A percentile compares a stretch with the other conserved stretches of the same genome.
phyloP scores from a whole-genome alignment of 2,797 vertebrate species.

The Epinephelus malabaricus region DNA sequence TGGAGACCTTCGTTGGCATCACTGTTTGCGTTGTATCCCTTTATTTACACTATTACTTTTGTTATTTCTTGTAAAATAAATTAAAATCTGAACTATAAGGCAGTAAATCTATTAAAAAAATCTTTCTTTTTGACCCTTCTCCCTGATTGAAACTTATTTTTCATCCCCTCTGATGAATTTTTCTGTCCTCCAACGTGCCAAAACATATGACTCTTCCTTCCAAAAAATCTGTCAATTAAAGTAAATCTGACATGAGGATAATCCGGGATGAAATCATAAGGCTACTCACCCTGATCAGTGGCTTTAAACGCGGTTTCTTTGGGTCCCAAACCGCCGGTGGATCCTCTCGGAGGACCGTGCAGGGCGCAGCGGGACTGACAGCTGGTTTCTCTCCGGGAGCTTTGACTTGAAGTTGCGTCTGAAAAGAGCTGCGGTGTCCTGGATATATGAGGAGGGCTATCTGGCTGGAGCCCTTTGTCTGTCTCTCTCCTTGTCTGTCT shows the following conservation, averaged over 20 bases:
- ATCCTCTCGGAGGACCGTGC: constrained; percentile 21
- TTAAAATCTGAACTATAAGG: neutral
- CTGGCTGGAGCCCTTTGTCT: constrained; percentile 14
- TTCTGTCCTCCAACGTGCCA: accelerated
- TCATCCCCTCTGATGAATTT: neutral
- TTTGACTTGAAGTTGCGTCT: constrained; percentile 36
- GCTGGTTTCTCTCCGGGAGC: constrained; percentile 38
- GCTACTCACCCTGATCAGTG: constrained; percentile 56
- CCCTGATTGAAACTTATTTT: neutral
- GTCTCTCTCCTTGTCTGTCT: constrained; percentile 11
- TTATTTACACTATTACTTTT: neutral
- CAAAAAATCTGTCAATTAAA: neutral
- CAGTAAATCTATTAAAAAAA: neutral
- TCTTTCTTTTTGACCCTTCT: neutral
- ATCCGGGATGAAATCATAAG: accelerated
- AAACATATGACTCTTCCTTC: accelerated
- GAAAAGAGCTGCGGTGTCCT: constrained; percentile 15
- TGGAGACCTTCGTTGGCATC: neutral
- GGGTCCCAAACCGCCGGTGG: constrained; percentile 24
- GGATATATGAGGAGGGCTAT: constrained; percentile 48
- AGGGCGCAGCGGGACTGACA: constrained; percentile 19
- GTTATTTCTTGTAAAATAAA: neutral
- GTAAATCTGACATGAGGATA: accelerated
- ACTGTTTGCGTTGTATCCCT: neutral
- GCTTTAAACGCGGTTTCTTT: constrained; percentile 12